Evolutionary conservation across 2,113 vertebrate genomes (phyloP).

Genomic region (Nothoprocta pentlandii): DNA sequence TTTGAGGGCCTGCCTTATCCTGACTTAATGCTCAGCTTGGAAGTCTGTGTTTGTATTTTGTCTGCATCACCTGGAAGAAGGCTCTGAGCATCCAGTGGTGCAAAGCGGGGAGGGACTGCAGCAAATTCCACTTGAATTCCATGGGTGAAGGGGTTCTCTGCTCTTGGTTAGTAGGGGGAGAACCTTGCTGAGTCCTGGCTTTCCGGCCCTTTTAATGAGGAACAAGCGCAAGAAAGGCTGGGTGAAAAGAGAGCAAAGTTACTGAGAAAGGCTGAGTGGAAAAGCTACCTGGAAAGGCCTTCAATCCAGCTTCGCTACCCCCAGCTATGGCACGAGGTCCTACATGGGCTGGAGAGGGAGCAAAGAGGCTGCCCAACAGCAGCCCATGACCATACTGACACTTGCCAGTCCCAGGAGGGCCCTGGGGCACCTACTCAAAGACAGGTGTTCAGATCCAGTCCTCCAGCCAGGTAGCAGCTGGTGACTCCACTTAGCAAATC

Average conservation of each 20-base stretch:
- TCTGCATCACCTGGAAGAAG: not conserved
- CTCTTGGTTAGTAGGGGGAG: not conserved
- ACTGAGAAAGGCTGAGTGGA: too few species aligned
- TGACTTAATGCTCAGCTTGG: not conserved
- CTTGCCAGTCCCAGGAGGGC: accelerated
- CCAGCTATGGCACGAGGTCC: too few species aligned
- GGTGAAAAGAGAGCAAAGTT: not conserved
- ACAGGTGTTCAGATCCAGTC: not conserved
- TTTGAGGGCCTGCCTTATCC: not conserved
- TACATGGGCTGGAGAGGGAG: not conserved
- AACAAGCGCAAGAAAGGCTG: not conserved
- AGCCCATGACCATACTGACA: not conserved
- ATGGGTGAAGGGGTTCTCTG: not conserved
- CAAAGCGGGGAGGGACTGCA: not conserved
- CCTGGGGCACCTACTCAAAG: not conserved
- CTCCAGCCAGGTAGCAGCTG: not conserved
- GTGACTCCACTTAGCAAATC: not conserved
- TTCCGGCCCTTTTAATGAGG: not conserved
- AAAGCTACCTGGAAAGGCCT: too few species aligned
- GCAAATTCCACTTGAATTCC: not conserved
- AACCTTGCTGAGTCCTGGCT: not conserved
- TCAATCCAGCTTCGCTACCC: too few species aligned
- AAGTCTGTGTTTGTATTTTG: not conserved
- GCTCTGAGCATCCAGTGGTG: not conserved
- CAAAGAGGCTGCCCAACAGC: not conserved